Percentiles rank a stretch among this genome's conserved stretches.
Evolutionary conservation across 2,888 invertebrate genomes (phyloP).

Genomic region (Heliconius hortense): DNA sequence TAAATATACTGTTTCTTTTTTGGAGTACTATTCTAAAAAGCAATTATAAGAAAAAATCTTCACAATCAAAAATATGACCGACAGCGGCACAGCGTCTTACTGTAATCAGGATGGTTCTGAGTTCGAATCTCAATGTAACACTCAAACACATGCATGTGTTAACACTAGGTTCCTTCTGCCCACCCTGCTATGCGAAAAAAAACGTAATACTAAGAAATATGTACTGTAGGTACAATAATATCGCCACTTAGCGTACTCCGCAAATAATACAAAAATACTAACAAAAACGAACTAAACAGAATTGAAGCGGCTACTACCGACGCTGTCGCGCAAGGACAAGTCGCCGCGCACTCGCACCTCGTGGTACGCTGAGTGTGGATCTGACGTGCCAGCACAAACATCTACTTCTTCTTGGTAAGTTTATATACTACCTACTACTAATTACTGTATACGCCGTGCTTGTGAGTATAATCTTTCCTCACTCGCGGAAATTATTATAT

Average conservation of each 20-base stretch:
- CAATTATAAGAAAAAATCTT: background rate
- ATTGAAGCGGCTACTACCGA: slow-evolving; percentile 73
- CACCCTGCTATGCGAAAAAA: too few relatives aligned
- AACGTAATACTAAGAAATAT: background rate
- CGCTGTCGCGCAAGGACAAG: slow-evolving; percentile 73
- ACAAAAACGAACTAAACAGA: slow-evolving; percentile 51
- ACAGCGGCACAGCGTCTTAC: background rate
- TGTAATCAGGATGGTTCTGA: too few relatives aligned
- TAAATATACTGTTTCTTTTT: background rate
- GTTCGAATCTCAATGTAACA: too few relatives aligned
- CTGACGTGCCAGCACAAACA: slow-evolving; percentile 58
- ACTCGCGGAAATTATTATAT: too few relatives aligned
- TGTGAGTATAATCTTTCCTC: too few relatives aligned
- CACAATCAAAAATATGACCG: background rate
- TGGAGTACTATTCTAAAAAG: too few relatives aligned
- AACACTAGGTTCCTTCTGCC: too few relatives aligned
- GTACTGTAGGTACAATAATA: background rate
- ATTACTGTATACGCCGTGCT: too few relatives aligned
- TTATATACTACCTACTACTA: background rate
- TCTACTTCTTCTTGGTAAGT: slow-evolving; percentile 74
- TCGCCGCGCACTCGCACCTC: slow-evolving; percentile 80
- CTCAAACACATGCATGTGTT: background rate
- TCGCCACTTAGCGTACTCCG: slow-evolving; percentile 9
- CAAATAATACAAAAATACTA: background rate
- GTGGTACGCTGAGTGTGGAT: slow-evolving; percentile 87